Evolutionary conservation across 2,888 invertebrate species (phyloP).

Genomic region (Branchellion lobata): DNA sequence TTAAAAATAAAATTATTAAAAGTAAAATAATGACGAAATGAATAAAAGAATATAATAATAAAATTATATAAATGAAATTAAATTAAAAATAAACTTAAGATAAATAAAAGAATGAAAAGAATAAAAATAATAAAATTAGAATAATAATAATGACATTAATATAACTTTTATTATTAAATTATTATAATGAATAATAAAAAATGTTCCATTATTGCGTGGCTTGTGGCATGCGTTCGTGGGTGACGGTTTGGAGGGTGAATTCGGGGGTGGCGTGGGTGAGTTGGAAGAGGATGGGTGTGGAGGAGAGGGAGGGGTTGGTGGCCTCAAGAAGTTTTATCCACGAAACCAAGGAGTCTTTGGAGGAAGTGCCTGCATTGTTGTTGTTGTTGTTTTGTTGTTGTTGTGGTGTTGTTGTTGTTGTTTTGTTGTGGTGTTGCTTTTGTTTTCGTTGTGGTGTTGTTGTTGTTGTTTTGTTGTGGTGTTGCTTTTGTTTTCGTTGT

Average conservation of each 20-base stretch:
- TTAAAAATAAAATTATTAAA: too few relatives aligned
- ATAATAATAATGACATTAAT: too few relatives aligned
- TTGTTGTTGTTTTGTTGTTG: neutral
- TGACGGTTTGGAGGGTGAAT: neutral
- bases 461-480: neutral
- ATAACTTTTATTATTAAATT: too few relatives aligned
- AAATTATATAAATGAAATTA: too few relatives aligned
- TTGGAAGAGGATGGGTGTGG: constrained; percentile 82
- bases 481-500: neutral
- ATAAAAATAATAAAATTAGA: too few relatives aligned
- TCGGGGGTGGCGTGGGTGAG: constrained; percentile 15
- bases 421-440: too few relatives aligned
- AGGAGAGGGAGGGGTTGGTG: constrained; percentile 72
- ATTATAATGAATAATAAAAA: too few relatives aligned
- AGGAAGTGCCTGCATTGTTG: constrained; percentile 73
- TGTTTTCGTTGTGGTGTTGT: neutral
- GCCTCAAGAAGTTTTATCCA: constrained; percentile 70
- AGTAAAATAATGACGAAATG: too few relatives aligned
- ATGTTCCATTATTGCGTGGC: too few relatives aligned
- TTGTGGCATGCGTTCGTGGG: neutral
- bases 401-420: neutral
- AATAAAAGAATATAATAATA: too few relatives aligned
- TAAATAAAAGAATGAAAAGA: too few relatives aligned
- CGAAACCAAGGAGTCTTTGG: constrained; percentile 82
- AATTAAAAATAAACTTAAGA: too few relatives aligned